Conservation (phyloP, 1,140 invertebrate genomes). For the Rhagoletis pomonella region DNA sequence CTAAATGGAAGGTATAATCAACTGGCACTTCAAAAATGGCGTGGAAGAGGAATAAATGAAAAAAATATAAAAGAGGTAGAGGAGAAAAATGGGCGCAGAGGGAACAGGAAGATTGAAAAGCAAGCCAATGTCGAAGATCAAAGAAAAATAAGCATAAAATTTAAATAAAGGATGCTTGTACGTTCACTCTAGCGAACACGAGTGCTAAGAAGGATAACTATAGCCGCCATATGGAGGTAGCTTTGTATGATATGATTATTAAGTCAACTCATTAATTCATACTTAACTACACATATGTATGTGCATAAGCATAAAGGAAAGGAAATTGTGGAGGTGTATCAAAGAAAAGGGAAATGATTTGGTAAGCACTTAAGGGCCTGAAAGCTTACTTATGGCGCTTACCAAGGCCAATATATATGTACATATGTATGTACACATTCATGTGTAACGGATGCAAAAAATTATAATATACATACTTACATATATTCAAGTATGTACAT, state of each 20-base stretch:
- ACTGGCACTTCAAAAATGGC: slow-evolving; percentile 5
- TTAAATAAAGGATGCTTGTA: neutral
- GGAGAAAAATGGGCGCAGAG: neutral
- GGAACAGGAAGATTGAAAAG: neutral
- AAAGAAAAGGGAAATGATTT: too few relatives aligned
- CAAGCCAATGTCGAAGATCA: neutral
- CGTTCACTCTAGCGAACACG: too few relatives aligned
- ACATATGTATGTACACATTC: neutral
- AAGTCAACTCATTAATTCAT: neutral
- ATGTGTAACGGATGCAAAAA: too few relatives aligned
- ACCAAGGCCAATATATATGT: neutral
- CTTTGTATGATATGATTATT: slow-evolving; percentile 20
- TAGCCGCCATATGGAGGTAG: neutral
- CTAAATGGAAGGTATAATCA: slow-evolving; percentile 29
- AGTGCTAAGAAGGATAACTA: neutral
- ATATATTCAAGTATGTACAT: too few relatives aligned
- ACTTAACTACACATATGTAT: neutral
- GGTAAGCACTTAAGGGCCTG: neutral
- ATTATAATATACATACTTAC: too few relatives aligned
- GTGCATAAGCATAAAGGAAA: too few relatives aligned
- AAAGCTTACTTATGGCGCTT: neutral
- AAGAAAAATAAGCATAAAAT: slow-evolving; percentile 2
- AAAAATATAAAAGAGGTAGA: neutral
- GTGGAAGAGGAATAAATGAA: slow-evolving; percentile 5
- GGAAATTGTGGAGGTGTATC: too few relatives aligned